Conservation (phyloP, 2,888 invertebrate species). For the Halocaridina rubra region DNA sequence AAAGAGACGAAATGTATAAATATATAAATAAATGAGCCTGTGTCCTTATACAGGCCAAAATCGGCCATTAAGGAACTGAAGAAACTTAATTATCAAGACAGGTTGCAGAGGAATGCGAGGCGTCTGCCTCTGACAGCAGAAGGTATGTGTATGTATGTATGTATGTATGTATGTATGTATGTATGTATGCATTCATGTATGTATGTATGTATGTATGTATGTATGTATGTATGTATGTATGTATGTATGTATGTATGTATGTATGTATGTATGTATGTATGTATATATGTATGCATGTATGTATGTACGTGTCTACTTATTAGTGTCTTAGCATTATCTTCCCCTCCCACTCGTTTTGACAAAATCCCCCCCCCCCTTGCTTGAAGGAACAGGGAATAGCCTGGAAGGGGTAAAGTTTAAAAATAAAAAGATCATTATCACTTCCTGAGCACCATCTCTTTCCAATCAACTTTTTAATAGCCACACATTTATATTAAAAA, state of each 20-base stretch:
- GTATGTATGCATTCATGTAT: background rate
- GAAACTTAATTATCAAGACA: no score
- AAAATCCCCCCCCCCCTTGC: no score
- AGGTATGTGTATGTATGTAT: background rate
- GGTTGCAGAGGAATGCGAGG: no score
- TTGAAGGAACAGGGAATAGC: no score
- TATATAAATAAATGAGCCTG: background rate
- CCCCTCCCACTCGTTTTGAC: no score
- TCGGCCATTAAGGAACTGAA: no score
- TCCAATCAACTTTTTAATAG: no score
- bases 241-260: conserved; percentile 3
- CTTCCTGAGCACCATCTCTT: no score
- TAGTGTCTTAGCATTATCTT: background rate
- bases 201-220: background rate
- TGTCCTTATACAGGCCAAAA: background rate
- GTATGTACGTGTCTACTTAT: background rate
- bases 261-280: conserved; percentile 20
- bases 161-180: conserved; percentile 15
- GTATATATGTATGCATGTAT: conserved; percentile 20
- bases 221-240: background rate
- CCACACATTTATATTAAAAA: no score
- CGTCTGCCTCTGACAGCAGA: no score
- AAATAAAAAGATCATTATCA: no score
- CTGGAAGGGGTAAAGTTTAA: no score
- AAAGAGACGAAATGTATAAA: background rate